phyloP scores from a whole-genome alignment of 1,140 invertebrate species.

The Lepidostoma basale region DNA sequence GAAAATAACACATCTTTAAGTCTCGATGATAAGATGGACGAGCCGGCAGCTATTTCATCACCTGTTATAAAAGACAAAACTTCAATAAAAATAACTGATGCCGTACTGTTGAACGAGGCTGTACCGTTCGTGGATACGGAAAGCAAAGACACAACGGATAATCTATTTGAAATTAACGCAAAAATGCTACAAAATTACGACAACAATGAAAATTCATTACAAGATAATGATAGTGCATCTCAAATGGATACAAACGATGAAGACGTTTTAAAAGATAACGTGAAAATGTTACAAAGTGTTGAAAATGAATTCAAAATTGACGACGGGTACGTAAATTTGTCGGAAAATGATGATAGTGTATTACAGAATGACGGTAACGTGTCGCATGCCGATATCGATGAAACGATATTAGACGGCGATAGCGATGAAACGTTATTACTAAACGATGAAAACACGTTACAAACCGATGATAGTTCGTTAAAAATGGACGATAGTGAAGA shows the following conservation, averaged over 20 bases:
- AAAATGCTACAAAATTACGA: background rate
- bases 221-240: background rate
- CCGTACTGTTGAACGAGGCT: no score
- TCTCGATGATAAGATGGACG: no score
- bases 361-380: background rate
- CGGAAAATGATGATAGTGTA: background rate
- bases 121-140: no score
- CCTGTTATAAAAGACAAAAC: no score
- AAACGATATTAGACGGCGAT: background rate
- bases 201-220: constrained; percentile 1
- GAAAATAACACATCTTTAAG: no score
- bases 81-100: no score
- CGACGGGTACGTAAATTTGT: background rate
- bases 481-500: background rate
- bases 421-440: background rate
- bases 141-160: no score
- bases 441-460: background rate
- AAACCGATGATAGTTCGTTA: background rate
- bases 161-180: background rate
- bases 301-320: background rate
- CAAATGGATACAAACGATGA: background rate
- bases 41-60: no score
- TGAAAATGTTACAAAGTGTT: no score
- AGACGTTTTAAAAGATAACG: background rate
- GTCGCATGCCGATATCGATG: background rate